Evolutionary conservation across 2,888 invertebrate species (phyloP), one percentile per base, ranked within the genome.

Genomic region (Rugalucina vietnamica): DNA sequence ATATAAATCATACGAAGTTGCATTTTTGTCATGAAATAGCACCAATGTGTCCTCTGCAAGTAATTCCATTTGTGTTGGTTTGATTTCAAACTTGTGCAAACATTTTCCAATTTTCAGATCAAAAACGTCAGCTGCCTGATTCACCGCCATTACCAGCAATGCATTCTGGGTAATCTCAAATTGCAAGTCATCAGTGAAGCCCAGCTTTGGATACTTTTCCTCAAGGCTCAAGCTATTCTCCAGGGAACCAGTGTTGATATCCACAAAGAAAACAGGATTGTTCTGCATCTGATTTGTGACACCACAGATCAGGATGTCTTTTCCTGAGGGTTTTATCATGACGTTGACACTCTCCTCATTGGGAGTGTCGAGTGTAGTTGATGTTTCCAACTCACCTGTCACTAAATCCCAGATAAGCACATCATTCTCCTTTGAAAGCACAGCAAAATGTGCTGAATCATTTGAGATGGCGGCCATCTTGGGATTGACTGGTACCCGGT

Each of bases 401-500:
- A 65, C 71, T 10, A 91, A 50, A 77, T 92, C 90, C 91, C 90
- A 91, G 12, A 91, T 82, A 12, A 91, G 36, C 0, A 92, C 75
- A 21, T 84, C 84, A 78, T 91, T 91, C 10, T 86, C 79, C 12
- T 69, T 57, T 1, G 91, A 86, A 14, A 91, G 73, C 1, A 88
- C 80, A 10, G 87, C 85, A 32, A 91, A 81, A 74, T 88, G 88
- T n/a, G 79, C 69, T 1, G 88, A 88, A 49, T 90, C 90, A 65
- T 80, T 83, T 1, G 91, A 89, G 14, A 90, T 65, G 14, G 79
- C 84, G 10, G 86, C 79, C 72, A 87, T 60, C 36, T 85, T 85
- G 2, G 84, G 71, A 50, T 79, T 81, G 21, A 83, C 78, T n/a
- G 91, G 88, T 36, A 91, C 70, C 36, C 79, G 65, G 98, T 98